Conservation (phyloP, 2,888 invertebrate species). For the Nephrocerus scutellatus region DNA sequence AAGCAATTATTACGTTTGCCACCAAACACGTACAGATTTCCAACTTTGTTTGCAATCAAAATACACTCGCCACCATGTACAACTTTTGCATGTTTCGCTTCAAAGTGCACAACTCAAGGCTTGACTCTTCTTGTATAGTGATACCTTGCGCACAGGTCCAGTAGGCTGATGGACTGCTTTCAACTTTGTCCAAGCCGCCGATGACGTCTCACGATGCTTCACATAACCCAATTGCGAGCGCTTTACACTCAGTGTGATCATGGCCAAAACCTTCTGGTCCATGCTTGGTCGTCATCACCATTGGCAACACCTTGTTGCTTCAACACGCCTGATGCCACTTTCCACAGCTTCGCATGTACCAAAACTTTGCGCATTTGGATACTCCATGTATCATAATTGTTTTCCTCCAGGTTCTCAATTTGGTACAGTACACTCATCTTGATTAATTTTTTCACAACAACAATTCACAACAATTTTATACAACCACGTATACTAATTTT, state of each 20-base stretch:
- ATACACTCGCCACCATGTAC: too few species aligned
- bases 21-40: too few species aligned
- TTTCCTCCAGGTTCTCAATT: constrained; percentile 16
- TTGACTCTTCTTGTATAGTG: constrained; percentile 14
- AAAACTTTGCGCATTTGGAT: constrained; percentile 15
- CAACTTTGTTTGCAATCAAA: too few species aligned
- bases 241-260: constrained; percentile 15
- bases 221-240: constrained; percentile 11
- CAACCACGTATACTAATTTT: too few species aligned
- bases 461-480: too few species aligned
- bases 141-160: constrained; percentile 16
- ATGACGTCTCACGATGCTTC: constrained; percentile 11
- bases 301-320: constrained; percentile 1
- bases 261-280: constrained; percentile 17
- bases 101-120: constrained; percentile 7
- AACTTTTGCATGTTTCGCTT: constrained; percentile 6
- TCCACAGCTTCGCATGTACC: constrained; percentile 13
- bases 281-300: constrained; percentile 4
- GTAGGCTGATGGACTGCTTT: constrained; percentile 11
- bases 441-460: too few species aligned
- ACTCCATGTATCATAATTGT: constrained; percentile 15
- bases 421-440: constrained; percentile 11
- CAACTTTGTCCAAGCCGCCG: constrained; percentile 11
- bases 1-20: too few species aligned
- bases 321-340: constrained; percentile 9